Evolutionary conservation across 2,113 vertebrate species (phyloP), one percentile per base, ranked within the genome.

Genomic region (Thermophis baileyi): DNA sequence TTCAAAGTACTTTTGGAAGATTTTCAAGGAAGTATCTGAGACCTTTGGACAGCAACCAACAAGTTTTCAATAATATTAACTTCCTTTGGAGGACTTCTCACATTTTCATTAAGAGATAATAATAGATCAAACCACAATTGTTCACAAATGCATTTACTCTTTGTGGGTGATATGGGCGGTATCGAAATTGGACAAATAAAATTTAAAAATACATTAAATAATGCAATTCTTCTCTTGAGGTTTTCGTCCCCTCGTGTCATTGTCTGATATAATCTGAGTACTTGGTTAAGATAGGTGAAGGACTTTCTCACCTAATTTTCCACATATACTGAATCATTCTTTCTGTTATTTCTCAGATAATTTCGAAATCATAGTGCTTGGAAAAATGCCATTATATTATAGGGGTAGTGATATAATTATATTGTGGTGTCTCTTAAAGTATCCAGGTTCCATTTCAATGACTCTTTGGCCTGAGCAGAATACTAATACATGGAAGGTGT

Each of bases 311-410:
- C 85, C 44, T 93, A 86, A 40, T 89, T 89, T 93, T 89, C 30
- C 88, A 54, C 35, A 49, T 54, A 57, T n/a, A 51, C 85, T 57
- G 55, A 89, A 85, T 86, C 85, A 57, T 93, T 92, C 63, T 85
- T 92, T 85, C 69, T 57, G n/a, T 86, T 89, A 93, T 93, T 93
- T 93, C 85, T 93, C 51, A 89, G 92, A 85, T 74, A 40, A 46
- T 89, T 93, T 89, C 3, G 24, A 55, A 24, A 85, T 93, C 85
- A 90, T 86, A 88, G 30, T 40, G 74, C 92, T 85, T 89, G 55
- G 63, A 87, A 85, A 85, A 53, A 85, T 49, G 44, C 69, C 69
- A 89, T 85, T 93, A 85, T 57, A 47, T 89, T 92, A 30, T 22
- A 20, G 25, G n/a, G 69, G 51, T 22, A 54, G 74, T 46, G 60